These are phyloP conservation scores for Antechinus flavipes DNA, from an alignment of 2,113 vertebrate species.

Conservation along the genomic window DNA sequence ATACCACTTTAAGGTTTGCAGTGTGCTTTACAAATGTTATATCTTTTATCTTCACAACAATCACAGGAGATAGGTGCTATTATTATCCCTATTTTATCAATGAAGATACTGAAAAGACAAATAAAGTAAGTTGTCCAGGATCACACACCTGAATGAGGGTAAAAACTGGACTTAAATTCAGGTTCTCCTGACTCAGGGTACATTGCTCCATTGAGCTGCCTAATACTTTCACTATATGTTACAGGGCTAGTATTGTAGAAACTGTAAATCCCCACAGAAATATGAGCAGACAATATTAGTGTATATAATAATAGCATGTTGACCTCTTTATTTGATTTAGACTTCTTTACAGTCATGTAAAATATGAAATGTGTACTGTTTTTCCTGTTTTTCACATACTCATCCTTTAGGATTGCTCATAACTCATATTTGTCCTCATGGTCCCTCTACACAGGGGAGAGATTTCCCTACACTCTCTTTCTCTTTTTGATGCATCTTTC, in stretches of 20 bases:
- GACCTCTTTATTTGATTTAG: background rate
- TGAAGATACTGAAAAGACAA: background rate
- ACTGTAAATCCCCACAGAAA: background rate
- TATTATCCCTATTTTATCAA: background rate
- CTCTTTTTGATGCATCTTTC: no score
- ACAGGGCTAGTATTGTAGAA: background rate
- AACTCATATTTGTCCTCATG: background rate
- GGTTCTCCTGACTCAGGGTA: background rate
- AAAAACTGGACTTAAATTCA: background rate
- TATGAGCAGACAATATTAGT: background rate
- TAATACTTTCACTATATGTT: background rate
- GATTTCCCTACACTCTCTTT: background rate
- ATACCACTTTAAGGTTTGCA: background rate
- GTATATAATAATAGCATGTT: background rate
- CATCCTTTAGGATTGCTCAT: background rate
- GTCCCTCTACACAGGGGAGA: background rate
- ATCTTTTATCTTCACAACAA: background rate
- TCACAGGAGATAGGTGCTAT: background rate
- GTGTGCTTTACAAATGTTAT: background rate
- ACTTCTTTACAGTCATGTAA: background rate
- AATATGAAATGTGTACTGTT: background rate
- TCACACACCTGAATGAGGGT: background rate
- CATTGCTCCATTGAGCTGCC: background rate
- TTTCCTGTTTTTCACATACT: background rate
- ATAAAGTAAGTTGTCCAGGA: background rate